These are phyloP conservation scores for Cygnus olor DNA, from an alignment of 2,797 vertebrate genomes.

Conservation along the genomic window DNA sequence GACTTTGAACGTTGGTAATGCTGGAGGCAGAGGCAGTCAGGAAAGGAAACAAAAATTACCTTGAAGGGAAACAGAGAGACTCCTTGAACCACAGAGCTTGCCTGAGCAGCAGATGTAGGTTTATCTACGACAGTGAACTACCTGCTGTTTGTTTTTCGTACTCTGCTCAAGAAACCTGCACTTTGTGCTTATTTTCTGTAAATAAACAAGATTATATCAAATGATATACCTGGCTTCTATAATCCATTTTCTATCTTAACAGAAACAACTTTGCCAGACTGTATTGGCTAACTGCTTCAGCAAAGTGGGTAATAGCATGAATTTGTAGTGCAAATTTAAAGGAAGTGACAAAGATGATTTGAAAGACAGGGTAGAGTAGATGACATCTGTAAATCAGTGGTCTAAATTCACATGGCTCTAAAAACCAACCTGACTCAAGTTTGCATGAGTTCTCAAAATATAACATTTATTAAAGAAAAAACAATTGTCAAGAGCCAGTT, in stretches of 20 bases:
- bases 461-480: background rate
- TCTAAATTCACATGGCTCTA: background rate
- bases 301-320: constrained; percentile 22
- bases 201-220: constrained; percentile 50
- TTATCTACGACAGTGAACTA: background rate
- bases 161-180: constrained; percentile 4
- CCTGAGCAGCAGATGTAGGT: background rate
- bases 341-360: constrained; percentile 5
- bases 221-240: constrained; percentile 27
- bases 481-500: background rate
- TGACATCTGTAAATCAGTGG: background rate
- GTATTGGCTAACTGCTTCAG: constrained; percentile 20
- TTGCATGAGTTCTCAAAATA: background rate
- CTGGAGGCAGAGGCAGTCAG: background rate
- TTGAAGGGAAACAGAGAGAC: background rate
- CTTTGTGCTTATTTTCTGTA: constrained; percentile 46
- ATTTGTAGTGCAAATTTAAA: constrained; percentile 39
- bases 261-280: background rate
- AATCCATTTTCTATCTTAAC: constrained; percentile 23
- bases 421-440: background rate
- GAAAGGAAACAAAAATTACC: background rate
- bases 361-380: background rate
- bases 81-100: fast-evolving
- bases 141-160: constrained; percentile 34
- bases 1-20: background rate